These are phyloP conservation scores for Lerista edwardsae DNA, from an alignment of 2,797 vertebrate genomes.

Conservation along the genomic window DNA sequence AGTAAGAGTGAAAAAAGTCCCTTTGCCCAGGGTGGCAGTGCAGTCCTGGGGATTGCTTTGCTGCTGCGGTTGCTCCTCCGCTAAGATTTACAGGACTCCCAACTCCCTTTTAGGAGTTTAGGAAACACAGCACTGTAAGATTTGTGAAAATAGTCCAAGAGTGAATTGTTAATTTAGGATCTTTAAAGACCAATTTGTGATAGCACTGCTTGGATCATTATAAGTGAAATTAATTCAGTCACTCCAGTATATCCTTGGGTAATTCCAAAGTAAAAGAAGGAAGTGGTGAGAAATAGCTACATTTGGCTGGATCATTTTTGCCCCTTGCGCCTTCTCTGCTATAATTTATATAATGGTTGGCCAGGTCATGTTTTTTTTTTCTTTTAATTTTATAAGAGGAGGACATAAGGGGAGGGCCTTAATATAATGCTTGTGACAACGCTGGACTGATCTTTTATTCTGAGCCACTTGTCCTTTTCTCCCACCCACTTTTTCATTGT, in stretches of 20 bases:
- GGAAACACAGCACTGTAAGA: too few species aligned
- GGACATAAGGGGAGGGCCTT: not conserved
- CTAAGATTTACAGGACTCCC: too few species aligned
- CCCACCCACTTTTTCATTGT: not conserved
- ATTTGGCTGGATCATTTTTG: not conserved
- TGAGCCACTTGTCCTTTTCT: not conserved
- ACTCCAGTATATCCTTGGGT: not conserved
- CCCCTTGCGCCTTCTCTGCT: not conserved
- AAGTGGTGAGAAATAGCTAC: not conserved
- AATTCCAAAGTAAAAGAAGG: not conserved
- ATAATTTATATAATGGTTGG: not conserved
- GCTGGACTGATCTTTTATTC: not conserved
- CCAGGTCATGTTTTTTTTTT: not conserved
- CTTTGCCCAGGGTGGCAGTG: too few species aligned
- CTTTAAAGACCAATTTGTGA: too few species aligned
- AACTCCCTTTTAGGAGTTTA: too few species aligned
- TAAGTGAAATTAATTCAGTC: not conserved
- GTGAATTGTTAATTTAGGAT: not conserved
- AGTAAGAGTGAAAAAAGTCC: too few species aligned
- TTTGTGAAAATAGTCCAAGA: not conserved
- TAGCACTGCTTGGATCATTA: not conserved
- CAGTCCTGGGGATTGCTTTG: too few species aligned
- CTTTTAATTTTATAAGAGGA: not conserved
- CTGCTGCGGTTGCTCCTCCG: too few species aligned
- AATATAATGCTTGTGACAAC: too few species aligned